Evolutionary conservation across 2,888 invertebrate genomes (phyloP).

Genomic region (Scelioninae gen. 2): DNA sequence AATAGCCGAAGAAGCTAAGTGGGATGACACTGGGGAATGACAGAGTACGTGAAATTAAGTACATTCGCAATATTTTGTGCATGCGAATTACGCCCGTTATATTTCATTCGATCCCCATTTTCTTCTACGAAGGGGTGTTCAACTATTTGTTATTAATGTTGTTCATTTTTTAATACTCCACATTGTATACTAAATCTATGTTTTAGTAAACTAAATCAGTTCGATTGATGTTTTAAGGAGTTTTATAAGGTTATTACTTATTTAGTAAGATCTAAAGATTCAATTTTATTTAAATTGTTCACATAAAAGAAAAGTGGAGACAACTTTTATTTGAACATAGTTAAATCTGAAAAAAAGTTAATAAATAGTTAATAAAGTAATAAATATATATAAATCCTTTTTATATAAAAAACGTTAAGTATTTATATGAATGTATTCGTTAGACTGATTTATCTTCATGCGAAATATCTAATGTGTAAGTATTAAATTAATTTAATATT

Average conservation of each 20-base stretch:
- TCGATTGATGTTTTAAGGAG: neutral
- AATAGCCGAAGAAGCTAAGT: conserved; percentile 93
- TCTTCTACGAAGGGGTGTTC: conserved; percentile 2
- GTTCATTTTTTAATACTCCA: conserved; percentile 18
- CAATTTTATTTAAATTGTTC: no score
- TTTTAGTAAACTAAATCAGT: neutral
- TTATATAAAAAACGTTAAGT: conserved; percentile 1
- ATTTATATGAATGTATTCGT: neutral
- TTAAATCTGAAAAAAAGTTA: neutral
- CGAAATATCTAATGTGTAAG: neutral
- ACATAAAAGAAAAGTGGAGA: no score
- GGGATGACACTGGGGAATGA: conserved; percentile 90
- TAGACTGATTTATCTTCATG: conserved; percentile 2
- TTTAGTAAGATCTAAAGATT: no score
- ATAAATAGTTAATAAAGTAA: conserved; percentile 8
- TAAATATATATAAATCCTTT: neutral
- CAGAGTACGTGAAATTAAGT: conserved; percentile 66
- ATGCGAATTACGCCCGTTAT: conserved; percentile 36
- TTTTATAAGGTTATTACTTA: no score
- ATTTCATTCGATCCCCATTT: conserved; percentile 20
- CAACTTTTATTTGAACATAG: neutral
- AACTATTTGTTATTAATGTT: conserved; percentile 20
- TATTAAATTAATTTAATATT: conserved; percentile 2
- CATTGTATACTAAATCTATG: neutral
- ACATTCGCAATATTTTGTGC: conserved; percentile 51